Conservation (phyloP, 2,113 vertebrate species). For the Gopherus flavomarginatus region DNA sequence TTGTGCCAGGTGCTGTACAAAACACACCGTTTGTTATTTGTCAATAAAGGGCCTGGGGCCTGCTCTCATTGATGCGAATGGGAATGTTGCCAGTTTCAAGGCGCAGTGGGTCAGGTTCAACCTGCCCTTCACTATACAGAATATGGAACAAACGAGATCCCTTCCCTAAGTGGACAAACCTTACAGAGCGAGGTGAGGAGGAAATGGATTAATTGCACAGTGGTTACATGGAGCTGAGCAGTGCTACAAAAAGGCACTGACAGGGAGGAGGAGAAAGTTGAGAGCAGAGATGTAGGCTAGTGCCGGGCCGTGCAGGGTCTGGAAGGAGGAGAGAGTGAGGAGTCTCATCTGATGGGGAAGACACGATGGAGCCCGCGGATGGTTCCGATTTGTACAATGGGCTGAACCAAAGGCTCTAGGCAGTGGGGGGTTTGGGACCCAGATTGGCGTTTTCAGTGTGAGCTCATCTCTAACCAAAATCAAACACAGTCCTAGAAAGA, state of each 20-base stretch:
- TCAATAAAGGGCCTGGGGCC: neutral
- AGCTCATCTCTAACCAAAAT: neutral
- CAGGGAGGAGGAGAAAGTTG: neutral
- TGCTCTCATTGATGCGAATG: neutral
- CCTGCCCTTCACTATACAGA: neutral
- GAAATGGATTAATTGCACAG: neutral
- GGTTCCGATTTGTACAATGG: neutral
- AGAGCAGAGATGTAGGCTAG: too few relatives aligned
- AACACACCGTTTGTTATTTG: neutral
- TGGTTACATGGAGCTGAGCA: neutral
- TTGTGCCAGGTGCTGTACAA: neutral
- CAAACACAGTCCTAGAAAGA: neutral
- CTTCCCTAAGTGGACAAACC: neutral
- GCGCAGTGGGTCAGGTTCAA: neutral
- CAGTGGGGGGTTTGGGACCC: neutral
- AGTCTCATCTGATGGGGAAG: neutral
- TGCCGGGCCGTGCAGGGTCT: neutral
- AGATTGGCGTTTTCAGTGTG: neutral
- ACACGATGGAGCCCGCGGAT: neutral
- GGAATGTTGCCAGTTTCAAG: neutral
- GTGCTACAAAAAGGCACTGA: neutral
- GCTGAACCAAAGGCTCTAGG: neutral
- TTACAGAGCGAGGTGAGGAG: neutral
- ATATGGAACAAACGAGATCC: neutral
- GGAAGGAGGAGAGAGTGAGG: neutral